A percentile compares a stretch with the other conserved stretches of the same genome.
phyloP scores from a whole-genome alignment of 1,140 invertebrate genomes.

The Paralvinella palmiformis region DNA sequence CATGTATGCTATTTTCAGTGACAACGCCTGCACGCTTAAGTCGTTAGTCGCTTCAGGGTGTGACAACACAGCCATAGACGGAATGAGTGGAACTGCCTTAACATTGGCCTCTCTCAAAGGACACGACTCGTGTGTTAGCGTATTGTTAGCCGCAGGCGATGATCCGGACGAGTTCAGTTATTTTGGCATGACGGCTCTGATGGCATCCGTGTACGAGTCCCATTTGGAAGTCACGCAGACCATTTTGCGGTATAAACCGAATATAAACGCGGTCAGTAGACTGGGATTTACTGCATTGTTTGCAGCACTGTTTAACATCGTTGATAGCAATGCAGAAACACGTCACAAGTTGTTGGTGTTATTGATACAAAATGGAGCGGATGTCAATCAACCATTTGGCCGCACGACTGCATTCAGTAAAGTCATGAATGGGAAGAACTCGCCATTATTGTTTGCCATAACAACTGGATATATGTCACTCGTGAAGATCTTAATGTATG shows the following conservation, averaged over 20 bases:
- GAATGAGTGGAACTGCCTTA: conserved; percentile 9
- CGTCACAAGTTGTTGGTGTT: neutral
- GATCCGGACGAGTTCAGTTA: neutral
- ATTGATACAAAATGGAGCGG: conserved; percentile 3
- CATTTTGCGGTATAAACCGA: neutral
- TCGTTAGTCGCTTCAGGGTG: neutral
- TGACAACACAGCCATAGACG: neutral
- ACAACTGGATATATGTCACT: conserved; percentile 12
- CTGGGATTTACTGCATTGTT: neutral
- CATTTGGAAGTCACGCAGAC: neutral
- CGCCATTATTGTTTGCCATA: conserved; percentile 13
- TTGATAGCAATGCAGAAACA: neutral
- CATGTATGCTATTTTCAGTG: neutral
- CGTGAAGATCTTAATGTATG: conserved; percentile 9
- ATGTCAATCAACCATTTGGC: conserved; percentile 1
- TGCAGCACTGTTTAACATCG: neutral
- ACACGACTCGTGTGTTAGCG: neutral
- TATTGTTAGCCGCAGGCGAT: conserved; percentile 4
- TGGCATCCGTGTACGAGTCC: conserved; percentile 4
- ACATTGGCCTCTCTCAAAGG: neutral
- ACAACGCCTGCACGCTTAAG: neutral
- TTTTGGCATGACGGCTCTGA: conserved; percentile 12
- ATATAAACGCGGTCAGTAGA: conserved; percentile 5
- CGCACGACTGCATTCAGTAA: conserved; percentile 6
- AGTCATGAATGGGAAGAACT: conserved; percentile 13